Base-by-base conservation (phyloP, 1,140 invertebrate genomes). In the Lanistes nyassanus region DNA sequence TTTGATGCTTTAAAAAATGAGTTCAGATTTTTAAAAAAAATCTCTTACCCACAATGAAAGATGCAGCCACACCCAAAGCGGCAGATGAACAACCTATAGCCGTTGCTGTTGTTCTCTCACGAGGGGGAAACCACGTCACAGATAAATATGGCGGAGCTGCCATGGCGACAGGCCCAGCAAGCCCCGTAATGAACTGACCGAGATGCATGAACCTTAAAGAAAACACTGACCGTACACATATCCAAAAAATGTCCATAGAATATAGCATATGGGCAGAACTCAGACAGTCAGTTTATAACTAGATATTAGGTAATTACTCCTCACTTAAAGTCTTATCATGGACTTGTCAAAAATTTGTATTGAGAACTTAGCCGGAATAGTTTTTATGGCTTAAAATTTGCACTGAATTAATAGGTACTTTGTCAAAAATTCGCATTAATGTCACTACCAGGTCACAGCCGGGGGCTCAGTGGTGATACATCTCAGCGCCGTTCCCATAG, bases 81-180 rank as follows among this genome's bases (percentile, higher is more conserved):
- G 47, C 68, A 4, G 77, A 37, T 4, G 71, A 36, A 34, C 51
- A 42, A 1, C 62, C 68, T 5, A 80, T 69, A 23, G 83, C 81
- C 60, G 84, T 86, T 9, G 88, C 83, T 31, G 84, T 84, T 11
- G 85, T 87, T 70, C 88, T 74, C 70, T 89, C 81, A 34, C 82
- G 31, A 0, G 82, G 77, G 5, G 87, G 87, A 77, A 89, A 89
- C 88, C 88, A 89, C 0, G 78, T 60, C 26, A 83, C 74, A 2
- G 88, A 89, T 2, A 89, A 23, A n/a, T 83, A 78, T 9, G 87
- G 76, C 3, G 85, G 83, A 3, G 82, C 86, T 16, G 83, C 81
- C 76, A 87, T 82, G 19, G 83, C 77, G 62, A 88, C 80, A 6
- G 85, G 82, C 11, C 84, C 85, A 65, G 83, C 82, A 23, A 86